Percentiles rank a stretch among this genome's conserved stretches.
Evolutionary conservation across 2,797 vertebrate genomes (phyloP).

Genomic region (Xenopus petersii): DNA sequence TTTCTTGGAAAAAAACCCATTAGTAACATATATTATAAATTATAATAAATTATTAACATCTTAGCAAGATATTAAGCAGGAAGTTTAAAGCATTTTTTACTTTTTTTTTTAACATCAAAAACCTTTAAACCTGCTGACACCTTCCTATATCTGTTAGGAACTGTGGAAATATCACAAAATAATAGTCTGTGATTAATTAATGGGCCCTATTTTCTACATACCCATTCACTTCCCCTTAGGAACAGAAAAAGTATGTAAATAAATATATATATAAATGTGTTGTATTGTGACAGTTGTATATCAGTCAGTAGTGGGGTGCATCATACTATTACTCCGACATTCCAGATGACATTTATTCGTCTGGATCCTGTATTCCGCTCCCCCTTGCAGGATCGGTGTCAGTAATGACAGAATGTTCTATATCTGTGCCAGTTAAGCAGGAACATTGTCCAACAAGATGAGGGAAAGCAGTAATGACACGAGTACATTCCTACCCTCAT

Average conservation of each 20-base stretch:
- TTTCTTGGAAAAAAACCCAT: constrained; percentile 7
- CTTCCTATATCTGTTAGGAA: too few species aligned
- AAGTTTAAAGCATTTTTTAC: too few species aligned
- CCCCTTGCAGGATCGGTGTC: neutral
- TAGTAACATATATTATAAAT: constrained; percentile 1
- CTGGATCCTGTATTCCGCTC: neutral
- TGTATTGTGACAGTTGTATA: too few species aligned
- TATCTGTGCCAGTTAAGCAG: neutral
- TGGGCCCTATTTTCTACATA: too few species aligned
- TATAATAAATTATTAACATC: constrained; percentile 3
- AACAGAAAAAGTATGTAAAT: too few species aligned
- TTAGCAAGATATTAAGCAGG: neutral
- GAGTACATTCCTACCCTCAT: neutral
- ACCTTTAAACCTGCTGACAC: too few species aligned
- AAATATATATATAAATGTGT: too few species aligned
- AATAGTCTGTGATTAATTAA: too few species aligned
- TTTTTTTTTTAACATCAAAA: too few species aligned
- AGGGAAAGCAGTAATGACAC: neutral
- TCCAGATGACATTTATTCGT: neutral
- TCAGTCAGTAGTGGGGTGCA: too few species aligned
- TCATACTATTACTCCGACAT: neutral
- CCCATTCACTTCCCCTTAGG: too few species aligned
- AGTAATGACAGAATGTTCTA: neutral
- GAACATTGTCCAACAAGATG: neutral
- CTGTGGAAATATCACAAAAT: too few species aligned